Percentiles rank a stretch among this genome's conserved stretches.
phyloP scores from a whole-genome alignment of 1,140 invertebrate species.

The Tetramorium alpestre region DNA sequence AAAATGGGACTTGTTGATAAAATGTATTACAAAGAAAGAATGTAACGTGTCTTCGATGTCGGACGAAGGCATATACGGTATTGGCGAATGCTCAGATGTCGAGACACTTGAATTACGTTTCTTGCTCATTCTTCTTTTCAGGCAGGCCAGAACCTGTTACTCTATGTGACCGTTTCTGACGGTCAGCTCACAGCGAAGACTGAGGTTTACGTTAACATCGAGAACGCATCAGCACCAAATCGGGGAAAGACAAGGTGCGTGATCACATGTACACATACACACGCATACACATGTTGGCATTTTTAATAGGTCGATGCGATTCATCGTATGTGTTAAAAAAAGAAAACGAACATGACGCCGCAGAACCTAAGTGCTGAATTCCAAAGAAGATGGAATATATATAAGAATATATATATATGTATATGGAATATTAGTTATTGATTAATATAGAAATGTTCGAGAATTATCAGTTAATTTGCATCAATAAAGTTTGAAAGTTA shows the following conservation, averaged over 20 bases:
- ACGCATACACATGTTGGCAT: not conserved
- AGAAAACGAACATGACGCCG: not conserved
- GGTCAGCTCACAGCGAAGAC: slow-evolving; percentile 89
- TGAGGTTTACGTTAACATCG: slow-evolving; percentile 90
- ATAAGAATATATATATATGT: not conserved
- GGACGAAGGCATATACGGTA: slow-evolving; percentile 1
- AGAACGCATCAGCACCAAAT: slow-evolving; percentile 76
- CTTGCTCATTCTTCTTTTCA: slow-evolving; percentile 81
- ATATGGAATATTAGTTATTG: not conserved
- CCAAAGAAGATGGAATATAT: not conserved
- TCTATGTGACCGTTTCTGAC: slow-evolving; percentile 91
- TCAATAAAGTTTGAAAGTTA: not conserved
- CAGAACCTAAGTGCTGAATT: not conserved
- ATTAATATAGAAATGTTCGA: too few relatives aligned
- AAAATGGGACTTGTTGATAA: not conserved
- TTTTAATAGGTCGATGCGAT: not conserved
- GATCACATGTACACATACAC: not conserved
- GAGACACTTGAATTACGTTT: slow-evolving; percentile 59
- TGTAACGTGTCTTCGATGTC: not conserved
- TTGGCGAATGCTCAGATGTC: slow-evolving; percentile 24
- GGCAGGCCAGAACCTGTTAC: slow-evolving; percentile 89
- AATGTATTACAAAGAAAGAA: not conserved
- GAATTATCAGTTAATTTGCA: not conserved
- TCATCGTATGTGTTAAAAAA: not conserved
- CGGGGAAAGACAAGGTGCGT: slow-evolving; percentile 77